Conservation (phyloP, 1,140 invertebrate species). For the Brachionus calyciflorus region DNA sequence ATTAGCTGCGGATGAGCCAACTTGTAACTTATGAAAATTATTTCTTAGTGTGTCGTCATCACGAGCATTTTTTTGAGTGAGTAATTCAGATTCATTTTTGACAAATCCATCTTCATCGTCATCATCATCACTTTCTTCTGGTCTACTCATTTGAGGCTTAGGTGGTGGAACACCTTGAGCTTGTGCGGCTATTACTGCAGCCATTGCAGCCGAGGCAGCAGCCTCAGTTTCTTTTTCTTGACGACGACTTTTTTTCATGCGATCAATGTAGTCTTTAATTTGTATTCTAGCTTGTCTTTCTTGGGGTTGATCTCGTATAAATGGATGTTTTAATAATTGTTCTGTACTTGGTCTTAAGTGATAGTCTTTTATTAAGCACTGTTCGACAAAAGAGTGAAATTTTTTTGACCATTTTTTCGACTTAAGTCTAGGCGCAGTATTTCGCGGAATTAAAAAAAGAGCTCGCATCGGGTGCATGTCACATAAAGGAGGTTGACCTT, state of each 20-base stretch:
- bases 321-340: constrained; percentile 91
- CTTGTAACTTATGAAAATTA: constrained; percentile 35
- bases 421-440: constrained; percentile 90
- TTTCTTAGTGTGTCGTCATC: constrained; percentile 66
- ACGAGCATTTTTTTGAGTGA: constrained; percentile 71
- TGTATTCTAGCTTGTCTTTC: constrained; percentile 96
- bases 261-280: constrained; percentile 97
- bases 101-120: constrained; percentile 6
- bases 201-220: constrained; percentile 23
- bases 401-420: constrained; percentile 69
- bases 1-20: not conserved
- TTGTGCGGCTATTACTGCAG: constrained; percentile 5
- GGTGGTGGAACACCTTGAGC: not conserved
- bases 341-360: constrained; percentile 96
- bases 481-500: constrained; percentile 86
- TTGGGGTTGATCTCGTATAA: constrained; percentile 94
- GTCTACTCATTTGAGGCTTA: not conserved
- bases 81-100: constrained; percentile 4
- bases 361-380: constrained; percentile 91
- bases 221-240: constrained; percentile 39
- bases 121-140: constrained; percentile 18
- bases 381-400: constrained; percentile 73
- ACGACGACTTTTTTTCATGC: constrained; percentile 62
- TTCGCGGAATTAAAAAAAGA: constrained; percentile 94
- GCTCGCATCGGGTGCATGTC: constrained; percentile 99